Evolutionary conservation across 2,888 invertebrate genomes (phyloP), one percentile per base, ranked within the genome.

Genomic region (Deilephila elpenor): DNA sequence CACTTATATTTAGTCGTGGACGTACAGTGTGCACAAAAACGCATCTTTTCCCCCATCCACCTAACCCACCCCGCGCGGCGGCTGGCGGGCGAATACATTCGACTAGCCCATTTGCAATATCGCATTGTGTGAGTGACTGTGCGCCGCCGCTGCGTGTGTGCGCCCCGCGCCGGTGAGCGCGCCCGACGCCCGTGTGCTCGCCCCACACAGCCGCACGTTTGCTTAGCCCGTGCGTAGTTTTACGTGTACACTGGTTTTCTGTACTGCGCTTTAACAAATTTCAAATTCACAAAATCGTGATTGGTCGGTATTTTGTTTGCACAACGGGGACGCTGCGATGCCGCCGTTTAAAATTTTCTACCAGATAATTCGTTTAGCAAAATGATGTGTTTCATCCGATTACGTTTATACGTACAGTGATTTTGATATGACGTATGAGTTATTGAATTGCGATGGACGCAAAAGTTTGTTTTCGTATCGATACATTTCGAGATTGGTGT

Each of bases 261-360:
- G 92, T 92, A 91, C 89, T 85, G 88, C 90, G 91, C 90, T 92
- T 93, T 88, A 93, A 92, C 93, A 93, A 94, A 93, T 93, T 94
- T 94, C 91, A 93, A 93, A 93, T 93, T 94, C 93, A 92, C 92
- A 93, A 94, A 93, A 91, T 93, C 91, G 91, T 92, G 93, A 94
- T 93, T 93, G 94, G 93, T 89, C 86, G 87, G 88, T 89, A 92
- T 93, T 93, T 93, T 93, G 93, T 94, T 94, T 93, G 93, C 85
- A 88, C 89, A 93, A 91, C 87, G 90, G 86, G 44, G 79, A 89
- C 91, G 88, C 90, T 86, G 85, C 82, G 84, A 80, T 80, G 81
- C 82, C 79, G 78, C 78, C 82, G 89, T 86, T 89, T 89, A 89
- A 91, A 90, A 90, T 91, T 88, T 84, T 86, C 86, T 86, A 84